These are phyloP conservation scores for Pangasius sanitwongsei DNA, from an alignment of 2,797 vertebrate species.

Conservation along the genomic window DNA sequence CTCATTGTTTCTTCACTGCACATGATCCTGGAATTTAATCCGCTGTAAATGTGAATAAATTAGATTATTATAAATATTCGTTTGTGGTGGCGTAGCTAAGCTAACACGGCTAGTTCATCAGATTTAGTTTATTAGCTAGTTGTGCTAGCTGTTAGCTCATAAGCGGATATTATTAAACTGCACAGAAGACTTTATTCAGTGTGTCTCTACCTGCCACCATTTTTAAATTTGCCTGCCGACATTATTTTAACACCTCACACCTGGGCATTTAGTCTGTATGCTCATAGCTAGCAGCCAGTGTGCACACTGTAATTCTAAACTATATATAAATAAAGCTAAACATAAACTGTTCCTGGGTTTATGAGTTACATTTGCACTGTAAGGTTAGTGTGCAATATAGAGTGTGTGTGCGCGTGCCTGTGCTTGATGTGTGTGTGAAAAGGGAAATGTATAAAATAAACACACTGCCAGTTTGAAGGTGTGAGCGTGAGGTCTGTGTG, in stretches of 20 bases:
- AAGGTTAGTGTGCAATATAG: neutral
- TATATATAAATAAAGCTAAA: neutral
- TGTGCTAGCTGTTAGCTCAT: neutral
- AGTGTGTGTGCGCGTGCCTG: neutral
- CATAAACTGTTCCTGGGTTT: neutral
- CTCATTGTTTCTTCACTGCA: neutral
- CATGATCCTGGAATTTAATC: neutral
- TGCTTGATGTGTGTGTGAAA: neutral
- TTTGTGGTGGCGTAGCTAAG: conserved; percentile 3
- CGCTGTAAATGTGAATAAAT: neutral
- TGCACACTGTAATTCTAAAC: neutral
- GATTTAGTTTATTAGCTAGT: neutral
- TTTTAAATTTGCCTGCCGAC: neutral
- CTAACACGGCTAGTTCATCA: neutral
- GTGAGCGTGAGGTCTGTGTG: neutral
- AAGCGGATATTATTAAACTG: too few relatives aligned
- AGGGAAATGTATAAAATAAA: neutral
- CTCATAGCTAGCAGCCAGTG: neutral
- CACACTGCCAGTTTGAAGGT: neutral
- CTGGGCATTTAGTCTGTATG: neutral
- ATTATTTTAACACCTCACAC: neutral
- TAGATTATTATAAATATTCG: neutral
- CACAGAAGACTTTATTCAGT: neutral
- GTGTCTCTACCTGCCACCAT: neutral
- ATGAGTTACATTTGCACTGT: neutral